Evolutionary conservation across 2,888 invertebrate species (phyloP).

Genomic region (Pollenia labialis): DNA sequence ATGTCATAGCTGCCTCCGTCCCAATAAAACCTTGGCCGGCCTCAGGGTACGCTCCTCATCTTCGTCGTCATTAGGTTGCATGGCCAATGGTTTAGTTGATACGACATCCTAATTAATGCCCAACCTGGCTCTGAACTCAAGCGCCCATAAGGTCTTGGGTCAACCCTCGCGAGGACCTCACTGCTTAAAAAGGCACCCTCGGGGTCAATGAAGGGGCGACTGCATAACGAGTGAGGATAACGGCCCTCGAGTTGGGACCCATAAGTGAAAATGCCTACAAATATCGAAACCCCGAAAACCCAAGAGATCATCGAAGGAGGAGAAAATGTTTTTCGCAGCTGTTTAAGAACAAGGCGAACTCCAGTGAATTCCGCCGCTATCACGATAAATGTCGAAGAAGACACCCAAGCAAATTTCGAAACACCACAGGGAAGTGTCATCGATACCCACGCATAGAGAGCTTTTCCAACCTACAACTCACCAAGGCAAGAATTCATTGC

Average conservation of each 20-base stretch:
- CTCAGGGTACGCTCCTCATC: conserved; percentile 52
- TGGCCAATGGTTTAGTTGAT: conserved; percentile 54
- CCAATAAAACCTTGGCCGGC: conserved; percentile 65
- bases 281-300: not conserved
- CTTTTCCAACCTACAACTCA: no score
- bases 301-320: no score
- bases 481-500: no score
- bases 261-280: not conserved
- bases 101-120: conserved; percentile 50
- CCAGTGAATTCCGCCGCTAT: no score
- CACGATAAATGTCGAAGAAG: no score
- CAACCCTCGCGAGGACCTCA: conserved; percentile 57
- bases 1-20: conserved; percentile 56
- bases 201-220: conserved; percentile 27
- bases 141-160: conserved; percentile 45
- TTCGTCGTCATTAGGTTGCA: conserved; percentile 58
- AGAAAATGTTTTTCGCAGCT: no score
- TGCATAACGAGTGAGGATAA: conserved; percentile 25
- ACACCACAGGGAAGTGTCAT: no score
- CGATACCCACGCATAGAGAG: no score
- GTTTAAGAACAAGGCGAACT: no score
- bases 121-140: conserved; percentile 63
- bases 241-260: not conserved
- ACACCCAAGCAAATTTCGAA: no score
- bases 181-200: conserved; percentile 52